These are phyloP conservation scores for Phrynocephalus versicolor DNA, from an alignment of 2,113 vertebrate genomes.

Conservation along the genomic window DNA sequence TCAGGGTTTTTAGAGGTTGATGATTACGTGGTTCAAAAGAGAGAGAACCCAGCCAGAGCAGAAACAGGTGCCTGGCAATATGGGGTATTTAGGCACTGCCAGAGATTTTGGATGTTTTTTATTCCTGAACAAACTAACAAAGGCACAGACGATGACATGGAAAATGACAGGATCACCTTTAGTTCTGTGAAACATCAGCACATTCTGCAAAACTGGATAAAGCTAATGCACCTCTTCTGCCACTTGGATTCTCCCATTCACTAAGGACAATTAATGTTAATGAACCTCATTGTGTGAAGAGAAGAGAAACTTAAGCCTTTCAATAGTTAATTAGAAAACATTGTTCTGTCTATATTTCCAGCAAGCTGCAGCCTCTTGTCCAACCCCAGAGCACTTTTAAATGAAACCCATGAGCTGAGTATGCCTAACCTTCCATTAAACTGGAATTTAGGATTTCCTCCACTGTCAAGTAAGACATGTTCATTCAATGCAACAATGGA, in stretches of 20 bases:
- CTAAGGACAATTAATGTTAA: background rate
- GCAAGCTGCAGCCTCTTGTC: background rate
- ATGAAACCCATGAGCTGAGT: background rate
- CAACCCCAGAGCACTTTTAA: background rate
- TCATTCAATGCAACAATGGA: background rate
- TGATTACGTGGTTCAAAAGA: background rate
- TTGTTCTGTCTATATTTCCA: background rate
- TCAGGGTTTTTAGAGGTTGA: background rate
- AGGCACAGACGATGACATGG: background rate
- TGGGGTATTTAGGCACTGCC: no score
- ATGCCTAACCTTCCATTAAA: background rate
- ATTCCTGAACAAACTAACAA: constrained; percentile 2
- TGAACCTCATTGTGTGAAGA: background rate
- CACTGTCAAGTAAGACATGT: background rate
- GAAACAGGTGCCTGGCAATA: background rate
- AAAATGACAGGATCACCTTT: background rate
- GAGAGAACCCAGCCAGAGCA: background rate
- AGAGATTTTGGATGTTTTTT: no score
- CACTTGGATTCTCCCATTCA: background rate
- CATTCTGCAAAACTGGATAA: constrained; percentile 4
- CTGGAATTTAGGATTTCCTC: background rate
- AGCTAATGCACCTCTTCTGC: background rate
- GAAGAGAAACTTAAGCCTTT: background rate
- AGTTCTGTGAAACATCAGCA: background rate
- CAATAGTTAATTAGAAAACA: background rate